These are phyloP conservation scores for Lycia hirtaria DNA, from an alignment of 2,888 invertebrate genomes.

Conservation along the genomic window DNA sequence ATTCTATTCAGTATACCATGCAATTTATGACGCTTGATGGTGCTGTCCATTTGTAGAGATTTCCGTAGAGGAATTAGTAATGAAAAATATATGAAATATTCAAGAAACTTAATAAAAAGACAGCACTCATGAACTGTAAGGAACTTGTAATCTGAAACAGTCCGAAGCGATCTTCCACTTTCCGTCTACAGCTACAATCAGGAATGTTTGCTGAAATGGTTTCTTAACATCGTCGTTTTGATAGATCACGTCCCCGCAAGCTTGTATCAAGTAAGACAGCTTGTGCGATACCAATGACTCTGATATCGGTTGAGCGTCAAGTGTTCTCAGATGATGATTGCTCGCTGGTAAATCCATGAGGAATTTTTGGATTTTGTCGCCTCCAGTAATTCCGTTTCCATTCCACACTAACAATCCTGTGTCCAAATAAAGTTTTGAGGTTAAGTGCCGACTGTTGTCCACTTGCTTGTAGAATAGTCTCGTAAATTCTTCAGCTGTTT, in stretches of 20 bases:
- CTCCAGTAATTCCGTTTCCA: slow-evolving; percentile 93
- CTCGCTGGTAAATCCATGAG: slow-evolving; percentile 93
- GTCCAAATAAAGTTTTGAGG: slow-evolving; percentile 93
- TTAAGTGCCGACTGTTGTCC: slow-evolving; percentile 93
- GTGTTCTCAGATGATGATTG: slow-evolving; percentile 90
- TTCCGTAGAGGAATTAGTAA: too few species aligned
- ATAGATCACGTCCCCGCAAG: slow-evolving; percentile 93
- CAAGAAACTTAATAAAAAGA: neutral
- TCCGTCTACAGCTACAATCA: slow-evolving; percentile 94
- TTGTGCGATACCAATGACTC: slow-evolving; percentile 91
- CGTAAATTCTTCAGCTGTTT: slow-evolving; percentile 95
- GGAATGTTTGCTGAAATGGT: slow-evolving; percentile 93
- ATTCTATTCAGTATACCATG: too few species aligned
- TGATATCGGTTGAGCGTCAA: slow-evolving; percentile 95
- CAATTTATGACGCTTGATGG: too few species aligned
- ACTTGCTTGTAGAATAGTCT: slow-evolving; percentile 95
- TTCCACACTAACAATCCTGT: slow-evolving; percentile 96
- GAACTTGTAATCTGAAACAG: slow-evolving; percentile 92
- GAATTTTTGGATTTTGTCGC: slow-evolving; percentile 93
- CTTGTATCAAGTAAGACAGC: slow-evolving; percentile 92
- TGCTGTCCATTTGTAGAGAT: too few species aligned
- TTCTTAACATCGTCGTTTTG: slow-evolving; percentile 84
- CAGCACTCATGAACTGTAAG: slow-evolving; percentile 56
- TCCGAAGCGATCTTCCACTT: slow-evolving; percentile 98
- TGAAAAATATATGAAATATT: too few species aligned